Evolutionary conservation across 2,113 vertebrate species (phyloP).

Genomic region (Struthio camelus): DNA sequence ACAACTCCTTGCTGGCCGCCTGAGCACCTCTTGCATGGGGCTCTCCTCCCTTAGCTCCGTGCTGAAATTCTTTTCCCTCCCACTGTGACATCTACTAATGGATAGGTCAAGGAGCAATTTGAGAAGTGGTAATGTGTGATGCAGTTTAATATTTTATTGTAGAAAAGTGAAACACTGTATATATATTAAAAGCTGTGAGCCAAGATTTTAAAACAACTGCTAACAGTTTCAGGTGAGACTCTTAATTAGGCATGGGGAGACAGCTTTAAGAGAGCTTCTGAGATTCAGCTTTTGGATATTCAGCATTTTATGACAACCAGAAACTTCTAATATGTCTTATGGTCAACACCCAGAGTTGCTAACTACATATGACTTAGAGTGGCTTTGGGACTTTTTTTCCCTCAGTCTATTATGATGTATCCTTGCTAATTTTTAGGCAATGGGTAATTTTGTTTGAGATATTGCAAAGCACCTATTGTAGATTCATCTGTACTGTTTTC

Average conservation of each 20-base stretch:
- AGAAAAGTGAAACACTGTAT: background rate
- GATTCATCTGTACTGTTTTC: background rate
- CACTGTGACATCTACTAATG: background rate
- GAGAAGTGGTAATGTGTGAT: background rate
- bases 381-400: background rate
- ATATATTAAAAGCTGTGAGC: background rate
- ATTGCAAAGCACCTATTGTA: background rate
- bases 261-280: background rate
- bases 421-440: conserved; percentile 18
- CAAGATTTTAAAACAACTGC: background rate
- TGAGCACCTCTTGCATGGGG: background rate
- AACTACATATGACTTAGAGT: background rate
- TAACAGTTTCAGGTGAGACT: background rate
- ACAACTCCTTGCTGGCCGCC: background rate
- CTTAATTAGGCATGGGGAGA: background rate
- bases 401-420: background rate
- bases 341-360: background rate
- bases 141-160: background rate
- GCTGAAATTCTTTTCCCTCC: background rate
- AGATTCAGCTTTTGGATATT: background rate
- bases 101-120: conserved; percentile 4
- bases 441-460: background rate
- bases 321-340: background rate
- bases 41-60: background rate
- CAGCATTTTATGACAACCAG: background rate